Evolutionary conservation across 1,140 invertebrate genomes (phyloP).

Genomic region (Heliconius hewitsoni): DNA sequence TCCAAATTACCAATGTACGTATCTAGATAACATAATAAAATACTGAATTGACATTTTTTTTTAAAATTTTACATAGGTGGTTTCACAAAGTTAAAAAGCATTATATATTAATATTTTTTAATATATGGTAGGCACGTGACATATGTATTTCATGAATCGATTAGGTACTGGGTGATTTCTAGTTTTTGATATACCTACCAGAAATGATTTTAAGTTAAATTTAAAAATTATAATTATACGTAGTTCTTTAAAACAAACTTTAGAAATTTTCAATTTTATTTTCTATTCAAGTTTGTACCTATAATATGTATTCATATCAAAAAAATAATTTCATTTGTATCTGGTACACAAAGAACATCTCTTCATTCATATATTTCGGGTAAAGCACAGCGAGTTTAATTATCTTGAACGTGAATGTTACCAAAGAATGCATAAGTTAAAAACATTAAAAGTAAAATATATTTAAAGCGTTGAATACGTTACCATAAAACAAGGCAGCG

Average conservation of each 20-base stretch:
- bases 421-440: constrained; percentile 17
- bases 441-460: constrained; percentile 20
- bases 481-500: constrained; percentile 23
- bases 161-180: too few species aligned
- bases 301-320: background rate
- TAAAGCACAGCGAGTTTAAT: constrained; percentile 9
- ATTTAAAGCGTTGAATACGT: constrained; percentile 29
- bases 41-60: too few species aligned
- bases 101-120: too few species aligned
- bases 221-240: too few species aligned
- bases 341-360: background rate
- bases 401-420: constrained; percentile 18
- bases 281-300: background rate
- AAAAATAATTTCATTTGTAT: background rate
- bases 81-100: too few species aligned
- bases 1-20: background rate
- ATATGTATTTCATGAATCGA: too few species aligned
- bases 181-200: too few species aligned
- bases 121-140: too few species aligned
- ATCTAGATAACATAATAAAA: background rate
- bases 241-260: too few species aligned
- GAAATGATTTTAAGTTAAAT: too few species aligned
- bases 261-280: too few species aligned
- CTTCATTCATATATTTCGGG: background rate
- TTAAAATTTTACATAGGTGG: too few species aligned